Evolutionary conservation across 1,140 invertebrate species (phyloP).

Genomic region (Meloidogyne floridensis): DNA sequence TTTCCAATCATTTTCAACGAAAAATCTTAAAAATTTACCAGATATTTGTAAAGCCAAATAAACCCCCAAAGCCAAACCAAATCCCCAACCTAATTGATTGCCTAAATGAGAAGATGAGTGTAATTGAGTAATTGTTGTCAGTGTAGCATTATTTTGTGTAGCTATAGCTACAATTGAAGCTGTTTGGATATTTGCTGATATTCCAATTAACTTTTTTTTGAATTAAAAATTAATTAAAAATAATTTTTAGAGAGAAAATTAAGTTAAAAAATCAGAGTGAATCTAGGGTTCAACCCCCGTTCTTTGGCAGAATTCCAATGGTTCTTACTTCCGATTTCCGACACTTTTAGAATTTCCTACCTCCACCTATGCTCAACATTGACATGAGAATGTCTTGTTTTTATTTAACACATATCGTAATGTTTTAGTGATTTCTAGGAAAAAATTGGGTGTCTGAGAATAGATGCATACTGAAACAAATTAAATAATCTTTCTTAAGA

Average conservation of each 20-base stretch:
- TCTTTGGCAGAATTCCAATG: too few relatives aligned
- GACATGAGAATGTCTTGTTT: too few relatives aligned
- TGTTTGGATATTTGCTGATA: conserved; percentile 59
- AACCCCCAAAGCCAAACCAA: conserved; percentile 51
- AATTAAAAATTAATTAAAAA: conserved; percentile 18
- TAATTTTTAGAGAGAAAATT: conserved; percentile 22
- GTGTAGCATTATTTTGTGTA: not conserved
- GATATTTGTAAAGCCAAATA: conserved; percentile 48
- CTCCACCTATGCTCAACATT: too few relatives aligned
- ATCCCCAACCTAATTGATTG: conserved; percentile 50
- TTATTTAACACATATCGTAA: too few relatives aligned
- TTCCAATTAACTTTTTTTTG: conserved; percentile 56
- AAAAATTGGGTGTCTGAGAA: too few relatives aligned
- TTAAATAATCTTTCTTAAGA: too few relatives aligned
- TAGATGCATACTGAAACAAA: too few relatives aligned
- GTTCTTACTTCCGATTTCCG: too few relatives aligned
- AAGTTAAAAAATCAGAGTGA: too few relatives aligned
- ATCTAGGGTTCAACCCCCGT: too few relatives aligned
- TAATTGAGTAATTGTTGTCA: not conserved
- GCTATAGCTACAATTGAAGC: not conserved
- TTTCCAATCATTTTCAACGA: not conserved
- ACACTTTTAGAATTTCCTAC: too few relatives aligned
- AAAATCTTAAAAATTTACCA: conserved; percentile 34
- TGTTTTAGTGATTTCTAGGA: too few relatives aligned
- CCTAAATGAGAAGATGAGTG: conserved; percentile 12